Conservation (phyloP, 2,888 invertebrate genomes). For the Helobdella robusta region DNA sequence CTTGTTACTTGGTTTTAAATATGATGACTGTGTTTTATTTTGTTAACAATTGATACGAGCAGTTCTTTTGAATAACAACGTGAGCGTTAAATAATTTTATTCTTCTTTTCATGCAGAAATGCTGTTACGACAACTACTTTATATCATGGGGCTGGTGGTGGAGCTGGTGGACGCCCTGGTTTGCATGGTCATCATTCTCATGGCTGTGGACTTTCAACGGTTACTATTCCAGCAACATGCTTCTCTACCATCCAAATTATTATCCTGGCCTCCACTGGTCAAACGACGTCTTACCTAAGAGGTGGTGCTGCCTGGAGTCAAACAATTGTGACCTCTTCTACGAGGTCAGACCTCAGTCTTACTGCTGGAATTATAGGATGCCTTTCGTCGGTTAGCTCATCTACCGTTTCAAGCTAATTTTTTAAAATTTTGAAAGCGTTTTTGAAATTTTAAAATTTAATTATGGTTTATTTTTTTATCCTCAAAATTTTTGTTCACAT, state of each 20-base stretch:
- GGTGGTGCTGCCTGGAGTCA: conserved; percentile 23
- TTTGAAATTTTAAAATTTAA: too few species aligned
- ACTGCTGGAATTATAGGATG: conserved; percentile 1
- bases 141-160: conserved; percentile 9
- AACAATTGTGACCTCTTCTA: conserved; percentile 26
- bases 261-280: neutral
- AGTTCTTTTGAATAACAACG: too few species aligned
- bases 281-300: conserved; percentile 19
- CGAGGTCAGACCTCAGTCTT: conserved; percentile 18
- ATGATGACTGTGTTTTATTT: too few species aligned
- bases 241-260: conserved; percentile 24
- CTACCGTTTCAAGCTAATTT: too few species aligned
- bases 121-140: conserved; percentile 21
- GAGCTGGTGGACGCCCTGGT: conserved; percentile 13
- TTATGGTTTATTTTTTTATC: too few species aligned
- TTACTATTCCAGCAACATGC: conserved; percentile 10
- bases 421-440: neutral
- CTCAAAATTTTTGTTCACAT: too few species aligned
- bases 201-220: conserved; percentile 15
- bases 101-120: too few species aligned
- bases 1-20: too few species aligned
- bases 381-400: conserved; percentile 25
- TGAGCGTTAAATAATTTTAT: too few species aligned
- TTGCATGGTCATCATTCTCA: conserved; percentile 15
- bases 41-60: too few species aligned